Evolutionary conservation across 2,113 vertebrate species (phyloP).

Genomic region (Microtus oregoni): DNA sequence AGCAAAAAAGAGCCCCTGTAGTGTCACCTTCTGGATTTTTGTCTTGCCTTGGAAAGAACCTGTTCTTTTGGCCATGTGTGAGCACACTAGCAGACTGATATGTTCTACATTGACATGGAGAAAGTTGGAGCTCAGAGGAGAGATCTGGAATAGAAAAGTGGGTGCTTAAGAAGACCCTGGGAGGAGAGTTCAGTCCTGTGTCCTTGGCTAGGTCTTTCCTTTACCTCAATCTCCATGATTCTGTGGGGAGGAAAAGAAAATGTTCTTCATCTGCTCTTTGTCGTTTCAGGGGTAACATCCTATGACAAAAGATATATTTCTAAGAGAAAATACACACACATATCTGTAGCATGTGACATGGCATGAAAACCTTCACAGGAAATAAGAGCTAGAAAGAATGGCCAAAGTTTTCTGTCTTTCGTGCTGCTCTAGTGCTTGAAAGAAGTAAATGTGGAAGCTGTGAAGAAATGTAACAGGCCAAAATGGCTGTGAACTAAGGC

Average conservation of each 20-base stretch:
- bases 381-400: neutral
- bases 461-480: neutral
- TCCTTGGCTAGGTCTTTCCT: neutral
- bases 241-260: neutral
- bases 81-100: neutral
- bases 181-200: neutral
- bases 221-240: constrained; percentile 38
- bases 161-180: neutral
- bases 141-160: neutral
- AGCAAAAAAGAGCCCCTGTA: too few species aligned
- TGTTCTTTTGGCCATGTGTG: neutral
- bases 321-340: neutral
- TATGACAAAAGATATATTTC: neutral
- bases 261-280: neutral
- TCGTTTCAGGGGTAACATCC: neutral
- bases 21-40: neutral
- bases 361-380: neutral
- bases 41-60: neutral
- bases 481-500: neutral
- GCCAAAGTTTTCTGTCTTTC: neutral
- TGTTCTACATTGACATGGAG: neutral
- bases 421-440: too few species aligned
- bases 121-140: neutral
- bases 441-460: too few species aligned
- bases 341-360: neutral